Percentiles rank a stretch among this genome's conserved stretches.
phyloP scores from a whole-genome alignment of 53 echinoderm and acorn worm genomes.

The Temnopleurus reevesii region DNA sequence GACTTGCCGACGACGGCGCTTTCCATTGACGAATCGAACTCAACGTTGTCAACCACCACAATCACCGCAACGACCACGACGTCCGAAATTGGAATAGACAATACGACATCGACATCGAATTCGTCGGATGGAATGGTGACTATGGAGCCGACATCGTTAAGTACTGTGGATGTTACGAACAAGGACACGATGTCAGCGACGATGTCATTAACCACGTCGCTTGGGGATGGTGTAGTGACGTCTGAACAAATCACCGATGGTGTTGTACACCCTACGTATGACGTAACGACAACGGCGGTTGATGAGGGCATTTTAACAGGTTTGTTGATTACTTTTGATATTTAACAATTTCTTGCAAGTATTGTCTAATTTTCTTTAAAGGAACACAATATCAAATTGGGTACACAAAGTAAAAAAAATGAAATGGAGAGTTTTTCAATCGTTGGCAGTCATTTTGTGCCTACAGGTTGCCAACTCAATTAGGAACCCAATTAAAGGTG shows the following conservation, averaged over 20 bases:
- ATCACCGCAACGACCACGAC: neutral
- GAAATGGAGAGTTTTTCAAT: too few species aligned
- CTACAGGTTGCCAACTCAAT: too few species aligned
- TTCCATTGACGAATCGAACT: neutral
- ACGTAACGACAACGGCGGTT: neutral
- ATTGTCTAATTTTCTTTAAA: too few species aligned
- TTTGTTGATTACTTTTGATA: neutral
- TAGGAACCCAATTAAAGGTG: too few species aligned
- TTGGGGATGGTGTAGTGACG: neutral
- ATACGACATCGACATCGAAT: neutral
- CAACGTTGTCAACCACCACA: neutral
- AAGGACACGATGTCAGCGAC: neutral
- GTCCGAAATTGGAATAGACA: neutral
- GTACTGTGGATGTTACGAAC: neutral
- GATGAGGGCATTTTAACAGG: conserved; percentile 21
- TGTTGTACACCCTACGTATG: neutral
- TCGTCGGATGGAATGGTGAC: neutral
- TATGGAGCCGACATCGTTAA: neutral
- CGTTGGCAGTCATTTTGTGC: too few species aligned
- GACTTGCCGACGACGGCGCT: neutral
- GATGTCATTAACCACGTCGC: neutral
- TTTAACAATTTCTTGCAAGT: neutral
- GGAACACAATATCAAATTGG: too few species aligned
- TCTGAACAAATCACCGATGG: neutral
- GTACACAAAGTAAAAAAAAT: too few species aligned